Base-by-base conservation (phyloP, 2,888 invertebrate genomes). In the Diplolepis rosae region DNA sequence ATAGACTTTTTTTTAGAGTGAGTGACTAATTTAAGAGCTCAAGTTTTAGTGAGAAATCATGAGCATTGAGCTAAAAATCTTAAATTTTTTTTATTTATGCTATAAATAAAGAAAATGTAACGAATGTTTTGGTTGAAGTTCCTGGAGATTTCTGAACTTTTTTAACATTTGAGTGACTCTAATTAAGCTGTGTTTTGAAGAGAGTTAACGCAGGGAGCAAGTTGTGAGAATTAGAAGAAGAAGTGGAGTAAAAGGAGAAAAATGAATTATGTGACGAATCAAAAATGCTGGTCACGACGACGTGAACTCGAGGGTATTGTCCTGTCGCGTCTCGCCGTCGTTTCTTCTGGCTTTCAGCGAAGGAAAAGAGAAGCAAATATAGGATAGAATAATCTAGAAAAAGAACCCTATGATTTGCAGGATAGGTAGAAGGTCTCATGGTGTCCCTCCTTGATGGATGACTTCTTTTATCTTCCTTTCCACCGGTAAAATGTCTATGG, bases 271-370 rank as follows among this genome's bases (percentile, higher is more conserved):
- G 79, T 78, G 77, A 70, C 72, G 76, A 78, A 80, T 83, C 81
- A 77, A 80, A 82, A 81, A 84, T 81, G 82, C 83, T 77, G 79
- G 79, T 82, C 84, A 83, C 83, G 82, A 74, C 75, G 77, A 61
- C 61, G 48, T 35, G 68, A 79, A 80, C 78, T 79, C 70, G 69
- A 74, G 72, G 80, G 79, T 81, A 83, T 82, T 81, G 81, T 83
- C 82, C 82, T 76, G 79, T 77, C 79, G 71, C 68, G 66, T 74
- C 73, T 74, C 68, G 48, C 67, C 51, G 69, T 67, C 70, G 68
- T 70, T 73, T 74, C 68, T 72, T 70, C 52, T 70, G 35, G 71
- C 56, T 76, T 69, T 76, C 70, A 68, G 61, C 69, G 54, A 69
- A 32, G 32, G 42, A 56, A 68, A 69, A 66, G 68, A 65, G 39